Percentiles rank a stretch among this genome's conserved stretches.
phyloP scores from a whole-genome alignment of 2,797 vertebrate genomes.

The Benthosema pterotum region DNA sequence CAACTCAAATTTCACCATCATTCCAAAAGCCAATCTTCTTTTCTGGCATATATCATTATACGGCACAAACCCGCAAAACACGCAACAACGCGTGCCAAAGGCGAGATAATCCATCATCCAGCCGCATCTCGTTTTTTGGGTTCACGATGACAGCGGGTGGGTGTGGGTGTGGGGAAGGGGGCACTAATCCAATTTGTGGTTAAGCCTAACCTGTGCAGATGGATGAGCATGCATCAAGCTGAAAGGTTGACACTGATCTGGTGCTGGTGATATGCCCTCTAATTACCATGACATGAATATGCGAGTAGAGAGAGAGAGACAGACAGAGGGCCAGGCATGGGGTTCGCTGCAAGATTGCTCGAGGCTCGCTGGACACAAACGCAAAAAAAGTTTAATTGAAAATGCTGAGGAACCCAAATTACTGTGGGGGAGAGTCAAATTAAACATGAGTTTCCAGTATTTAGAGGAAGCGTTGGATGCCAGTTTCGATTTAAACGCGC shows the following conservation, averaged over 20 bases:
- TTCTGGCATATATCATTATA: conserved; percentile 57
- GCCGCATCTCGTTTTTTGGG: conserved; percentile 38
- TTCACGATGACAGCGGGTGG: conserved; percentile 46
- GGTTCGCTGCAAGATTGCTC: conserved; percentile 5
- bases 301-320: conserved; percentile 11
- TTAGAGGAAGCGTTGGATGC: conserved; percentile 35
- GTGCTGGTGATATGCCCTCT: conserved; percentile 20
- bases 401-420: conserved; percentile 41
- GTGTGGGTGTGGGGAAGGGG: too few species aligned
- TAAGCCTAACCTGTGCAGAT: conserved; percentile 26
- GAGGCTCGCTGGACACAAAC: conserved; percentile 43
- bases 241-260: conserved; percentile 8
- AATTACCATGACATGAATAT: conserved; percentile 54
- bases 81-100: conserved; percentile 19
- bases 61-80: conserved; percentile 6
- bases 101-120: conserved; percentile 25
- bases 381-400: conserved; percentile 39
- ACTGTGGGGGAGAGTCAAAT: conserved; percentile 40
- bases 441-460: conserved; percentile 44
- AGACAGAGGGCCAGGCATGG: too few species aligned
- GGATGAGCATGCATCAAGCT: background rate
- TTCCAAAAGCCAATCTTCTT: conserved; percentile 22
- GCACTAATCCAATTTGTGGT: conserved; percentile 38
- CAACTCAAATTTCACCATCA: conserved; percentile 53
- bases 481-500: conserved; percentile 39